A percentile compares a stretch with the other conserved stretches of the same genome.
phyloP scores from a whole-genome alignment of 2,113 vertebrate species.

The Crotalus tigris region DNA sequence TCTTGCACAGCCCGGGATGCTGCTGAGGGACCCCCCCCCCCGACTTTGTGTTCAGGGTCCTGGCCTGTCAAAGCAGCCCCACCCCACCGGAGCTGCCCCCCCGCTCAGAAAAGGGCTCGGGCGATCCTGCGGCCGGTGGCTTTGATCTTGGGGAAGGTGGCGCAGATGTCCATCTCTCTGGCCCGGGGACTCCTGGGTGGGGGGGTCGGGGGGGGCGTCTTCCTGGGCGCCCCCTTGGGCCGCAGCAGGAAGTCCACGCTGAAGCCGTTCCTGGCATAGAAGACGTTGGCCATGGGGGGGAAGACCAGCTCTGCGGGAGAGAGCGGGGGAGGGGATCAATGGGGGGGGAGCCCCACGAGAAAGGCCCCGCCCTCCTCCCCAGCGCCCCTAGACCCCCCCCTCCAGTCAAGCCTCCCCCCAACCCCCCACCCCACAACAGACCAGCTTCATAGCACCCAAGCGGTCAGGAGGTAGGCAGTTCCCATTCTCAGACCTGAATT shows the following conservation, averaged over 20 bases:
- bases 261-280: slow-evolving; percentile 86
- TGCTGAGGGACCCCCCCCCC: too few species aligned
- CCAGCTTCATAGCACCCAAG: too few species aligned
- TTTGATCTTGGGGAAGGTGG: slow-evolving; percentile 87
- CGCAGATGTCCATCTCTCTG: slow-evolving; percentile 44
- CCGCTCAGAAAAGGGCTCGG: slow-evolving; percentile 62
- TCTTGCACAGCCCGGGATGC: too few species aligned
- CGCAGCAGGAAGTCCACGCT: slow-evolving; percentile 85
- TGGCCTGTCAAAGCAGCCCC: background rate
- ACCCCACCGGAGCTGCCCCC: background rate
- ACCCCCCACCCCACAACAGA: too few species aligned
- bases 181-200: slow-evolving; percentile 51
- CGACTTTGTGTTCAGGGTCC: background rate
- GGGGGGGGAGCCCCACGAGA: background rate
- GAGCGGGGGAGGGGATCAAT: background rate
- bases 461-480: too few species aligned
- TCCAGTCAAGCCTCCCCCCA: background rate
- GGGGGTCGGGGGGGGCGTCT: slow-evolving; percentile 49
- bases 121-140: slow-evolving; percentile 83
- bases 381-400: background rate
- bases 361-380: background rate
- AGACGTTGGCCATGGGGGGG: slow-evolving; percentile 83
- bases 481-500: too few species aligned
- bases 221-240: slow-evolving; percentile 56
- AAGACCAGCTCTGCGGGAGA: slow-evolving; percentile 76